phyloP scores from a whole-genome alignment of 2,797 vertebrate species.

The Bovichtus variegatus region DNA sequence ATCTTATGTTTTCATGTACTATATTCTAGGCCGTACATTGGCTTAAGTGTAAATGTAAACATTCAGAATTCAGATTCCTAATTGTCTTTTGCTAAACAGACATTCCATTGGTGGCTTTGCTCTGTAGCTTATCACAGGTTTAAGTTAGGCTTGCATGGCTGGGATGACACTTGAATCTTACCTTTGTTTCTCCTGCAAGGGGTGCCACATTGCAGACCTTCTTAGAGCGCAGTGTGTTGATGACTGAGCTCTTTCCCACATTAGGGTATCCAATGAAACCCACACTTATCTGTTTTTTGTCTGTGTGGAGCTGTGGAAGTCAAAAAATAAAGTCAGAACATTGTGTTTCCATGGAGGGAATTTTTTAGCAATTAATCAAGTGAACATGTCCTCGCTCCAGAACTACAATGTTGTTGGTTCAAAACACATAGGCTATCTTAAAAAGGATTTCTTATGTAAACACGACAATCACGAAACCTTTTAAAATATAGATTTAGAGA shows the following conservation, averaged over 20 bases:
- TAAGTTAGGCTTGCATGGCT: not conserved
- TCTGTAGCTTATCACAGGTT: not conserved
- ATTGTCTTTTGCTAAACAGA: not conserved
- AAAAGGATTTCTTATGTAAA: constrained; percentile 26
- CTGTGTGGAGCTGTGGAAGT: constrained; percentile 92
- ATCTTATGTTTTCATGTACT: not conserved
- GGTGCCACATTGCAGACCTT: constrained; percentile 99
- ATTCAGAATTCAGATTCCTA: not conserved
- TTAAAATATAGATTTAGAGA: constrained; percentile 25
- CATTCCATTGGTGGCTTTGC: not conserved
- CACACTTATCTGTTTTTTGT: constrained; percentile 99
- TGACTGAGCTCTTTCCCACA: constrained; percentile 98
- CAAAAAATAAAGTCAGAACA: constrained; percentile 28
- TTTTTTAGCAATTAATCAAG: constrained; percentile 40
- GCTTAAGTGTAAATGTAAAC: not conserved
- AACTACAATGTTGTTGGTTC: constrained; percentile 18
- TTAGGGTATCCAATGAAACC: constrained; percentile 99
- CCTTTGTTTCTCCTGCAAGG: constrained; percentile 98
- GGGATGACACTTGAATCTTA: constrained; percentile 53
- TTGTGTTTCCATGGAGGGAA: constrained; percentile 30
- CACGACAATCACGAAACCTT: constrained; percentile 17
- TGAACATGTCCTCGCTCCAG: constrained; percentile 32
- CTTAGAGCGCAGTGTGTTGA: constrained; percentile 96
- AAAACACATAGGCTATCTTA: constrained; percentile 38
- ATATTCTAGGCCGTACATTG: not conserved